phyloP scores from a whole-genome alignment of 1,140 invertebrate genomes.

The Bombus picipes region DNA sequence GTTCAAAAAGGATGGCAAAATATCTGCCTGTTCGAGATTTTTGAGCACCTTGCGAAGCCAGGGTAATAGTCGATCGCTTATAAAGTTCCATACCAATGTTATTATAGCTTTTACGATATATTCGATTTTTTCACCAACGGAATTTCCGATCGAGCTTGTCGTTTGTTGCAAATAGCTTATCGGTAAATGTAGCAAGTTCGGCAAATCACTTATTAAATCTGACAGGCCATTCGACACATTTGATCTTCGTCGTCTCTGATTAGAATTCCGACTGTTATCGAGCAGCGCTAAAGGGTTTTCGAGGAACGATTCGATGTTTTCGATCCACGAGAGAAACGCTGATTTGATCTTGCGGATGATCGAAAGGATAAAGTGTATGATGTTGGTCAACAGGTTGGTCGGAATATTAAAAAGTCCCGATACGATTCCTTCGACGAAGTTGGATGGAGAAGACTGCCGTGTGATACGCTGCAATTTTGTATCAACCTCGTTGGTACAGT shows the following conservation, averaged over 20 bases:
- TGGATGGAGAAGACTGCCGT: fast-evolving
- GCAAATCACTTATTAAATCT: not conserved
- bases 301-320: fast-evolving
- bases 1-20: not conserved
- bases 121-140: fast-evolving
- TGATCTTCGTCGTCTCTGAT: not conserved
- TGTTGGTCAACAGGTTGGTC: fast-evolving
- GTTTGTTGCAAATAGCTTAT: fast-evolving
- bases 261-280: not conserved
- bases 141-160: no score
- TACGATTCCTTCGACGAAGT: fast-evolving
- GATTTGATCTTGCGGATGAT: fast-evolving
- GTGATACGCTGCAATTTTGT: not conserved
- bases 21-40: no score
- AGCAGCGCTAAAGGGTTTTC: fast-evolving
- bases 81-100: fast-evolving
- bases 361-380: fast-evolving
- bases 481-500: not conserved
- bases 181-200: not conserved
- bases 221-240: not conserved
- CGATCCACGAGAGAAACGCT: not conserved
- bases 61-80: fast-evolving
- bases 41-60: fast-evolving
- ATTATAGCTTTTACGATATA: fast-evolving
- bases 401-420: fast-evolving